Base-by-base conservation (phyloP, 2,113 vertebrate species). In the Saguinus imperator region DNA sequence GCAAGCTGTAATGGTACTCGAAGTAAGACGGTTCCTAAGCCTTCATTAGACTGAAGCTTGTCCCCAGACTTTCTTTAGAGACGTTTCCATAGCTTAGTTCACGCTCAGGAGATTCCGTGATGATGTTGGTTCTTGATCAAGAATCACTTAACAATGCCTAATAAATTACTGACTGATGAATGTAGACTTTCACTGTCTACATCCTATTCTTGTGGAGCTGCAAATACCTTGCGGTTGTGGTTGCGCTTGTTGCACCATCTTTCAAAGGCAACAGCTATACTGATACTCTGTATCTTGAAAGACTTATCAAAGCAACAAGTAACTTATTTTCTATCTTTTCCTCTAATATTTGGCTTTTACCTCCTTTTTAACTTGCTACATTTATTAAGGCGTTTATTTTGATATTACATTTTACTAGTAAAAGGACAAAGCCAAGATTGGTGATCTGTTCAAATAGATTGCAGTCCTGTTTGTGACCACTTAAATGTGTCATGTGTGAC, bases 251-350 rank as follows among this genome's bases (percentile, higher is more conserved):
- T 16, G 1, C 0, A 6, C 16, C 37, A 4, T 61, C 58, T 21
- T 32, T 52, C 32, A 89, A 23, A 20, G 29, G 35, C 37, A 91
- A 32, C 50, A 85, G 8, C 75, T 84, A 9, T 37, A 70, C 20
- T 37, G 17, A 55, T 85, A 58, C 7, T 43, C 27, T 48, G 16
- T 80, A 45, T 85, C 61, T 83, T 43, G 29, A 77, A 93, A 90
- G 68, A 87, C 52, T 87, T 70, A 10, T 25, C 48, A 68, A 64
- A 66, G 58, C 32, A 81, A 75, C 45, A 79, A 25, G 17, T 25
- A n/a, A 66, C 20, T 92, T 57, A 87, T 18, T 94, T 55, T 91
- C 50, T 61, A 8, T 61, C 79, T 66, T 94, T 89, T 50, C 55
- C 25, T 43, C 14, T 64, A 45, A 45, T 32, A 48, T 32, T n/a